Evolutionary conservation across 2,797 vertebrate genomes (phyloP).

Genomic region (Enteromius viviparus): DNA sequence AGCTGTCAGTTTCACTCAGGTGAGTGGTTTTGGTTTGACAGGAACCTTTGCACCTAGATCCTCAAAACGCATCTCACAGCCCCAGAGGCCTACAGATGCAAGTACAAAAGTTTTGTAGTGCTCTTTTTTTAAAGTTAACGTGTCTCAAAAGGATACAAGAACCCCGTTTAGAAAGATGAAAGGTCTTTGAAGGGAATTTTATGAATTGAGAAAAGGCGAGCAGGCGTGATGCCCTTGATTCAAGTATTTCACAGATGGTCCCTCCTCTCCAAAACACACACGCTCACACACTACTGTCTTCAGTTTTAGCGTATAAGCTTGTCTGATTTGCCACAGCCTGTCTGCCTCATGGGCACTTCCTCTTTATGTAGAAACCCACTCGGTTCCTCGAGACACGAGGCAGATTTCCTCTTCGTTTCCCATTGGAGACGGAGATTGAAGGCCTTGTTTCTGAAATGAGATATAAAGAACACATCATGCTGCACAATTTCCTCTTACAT

Average conservation of each 20-base stretch:
- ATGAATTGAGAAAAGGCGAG: conserved; percentile 31
- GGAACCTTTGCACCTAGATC: conserved; percentile 21
- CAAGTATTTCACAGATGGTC: conserved; percentile 41
- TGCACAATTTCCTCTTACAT: conserved; percentile 75
- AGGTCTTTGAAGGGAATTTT: conserved; percentile 44
- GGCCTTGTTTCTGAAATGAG: conserved; percentile 74
- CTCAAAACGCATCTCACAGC: conserved; percentile 49
- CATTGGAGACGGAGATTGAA: conserved; percentile 64
- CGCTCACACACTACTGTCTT: conserved; percentile 60
- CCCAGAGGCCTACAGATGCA: conserved; percentile 45
- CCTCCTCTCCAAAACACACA: conserved; percentile 5
- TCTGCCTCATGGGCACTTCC: conserved; percentile 46
- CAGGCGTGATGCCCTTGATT: conserved; percentile 14
- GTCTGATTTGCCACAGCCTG: conserved; percentile 72
- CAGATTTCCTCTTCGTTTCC: conserved; percentile 74
- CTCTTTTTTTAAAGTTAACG: conserved; percentile 34
- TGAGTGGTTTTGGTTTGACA: conserved; percentile 26
- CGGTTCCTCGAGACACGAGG: conserved; percentile 71
- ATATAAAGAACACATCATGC: conserved; percentile 72
- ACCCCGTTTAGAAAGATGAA: conserved; percentile 38
- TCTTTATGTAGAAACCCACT: conserved; percentile 53
- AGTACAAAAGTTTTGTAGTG: conserved; percentile 43
- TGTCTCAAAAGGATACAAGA: conserved; percentile 35
- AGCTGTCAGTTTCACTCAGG: conserved; percentile 47
- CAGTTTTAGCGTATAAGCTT: conserved; percentile 73